These are phyloP conservation scores for Plotosus lineatus DNA, from an alignment of 2,113 vertebrate species.

Conservation along the genomic window DNA sequence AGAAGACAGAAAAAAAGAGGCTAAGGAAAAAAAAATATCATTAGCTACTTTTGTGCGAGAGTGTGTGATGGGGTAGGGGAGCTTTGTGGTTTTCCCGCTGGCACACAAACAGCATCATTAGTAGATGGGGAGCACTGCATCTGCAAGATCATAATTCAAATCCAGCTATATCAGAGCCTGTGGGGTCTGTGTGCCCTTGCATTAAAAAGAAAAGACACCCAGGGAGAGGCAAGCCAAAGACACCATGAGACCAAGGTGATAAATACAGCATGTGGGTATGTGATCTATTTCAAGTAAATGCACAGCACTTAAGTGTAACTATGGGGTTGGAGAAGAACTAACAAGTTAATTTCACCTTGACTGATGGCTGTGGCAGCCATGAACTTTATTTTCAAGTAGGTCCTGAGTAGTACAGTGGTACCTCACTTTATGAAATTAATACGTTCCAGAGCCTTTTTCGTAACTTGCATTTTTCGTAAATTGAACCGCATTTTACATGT, in stretches of 20 bases:
- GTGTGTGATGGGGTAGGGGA: constrained; percentile 54
- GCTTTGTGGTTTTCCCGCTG: constrained; percentile 61
- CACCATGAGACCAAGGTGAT: constrained; percentile 51
- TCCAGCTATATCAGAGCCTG: constrained; percentile 45
- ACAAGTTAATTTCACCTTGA: constrained; percentile 29
- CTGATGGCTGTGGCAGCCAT: constrained; percentile 17
- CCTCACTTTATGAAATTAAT: too few species aligned
- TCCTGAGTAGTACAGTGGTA: neutral
- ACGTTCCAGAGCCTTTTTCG: too few species aligned
- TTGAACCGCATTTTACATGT: too few species aligned
- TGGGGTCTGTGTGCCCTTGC: constrained; percentile 54
- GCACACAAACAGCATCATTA: constrained; percentile 63
- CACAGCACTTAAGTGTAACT: constrained; percentile 29
- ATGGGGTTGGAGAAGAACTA: constrained; percentile 27
- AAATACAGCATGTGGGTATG: constrained; percentile 29
- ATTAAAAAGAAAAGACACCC: constrained; percentile 57
- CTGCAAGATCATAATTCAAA: constrained; percentile 56
- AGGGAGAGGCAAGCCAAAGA: constrained; percentile 53
- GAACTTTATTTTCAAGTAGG: constrained; percentile 9
- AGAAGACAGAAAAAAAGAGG: constrained; percentile 27
- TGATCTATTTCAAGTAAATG: constrained; percentile 51
- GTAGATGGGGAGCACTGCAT: constrained; percentile 51
- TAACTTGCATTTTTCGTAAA: too few species aligned
- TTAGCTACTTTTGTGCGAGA: constrained; percentile 32
- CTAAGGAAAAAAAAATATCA: constrained; percentile 42